Conservation (phyloP, 2,888 invertebrate genomes). For the Papilio elwesi region DNA sequence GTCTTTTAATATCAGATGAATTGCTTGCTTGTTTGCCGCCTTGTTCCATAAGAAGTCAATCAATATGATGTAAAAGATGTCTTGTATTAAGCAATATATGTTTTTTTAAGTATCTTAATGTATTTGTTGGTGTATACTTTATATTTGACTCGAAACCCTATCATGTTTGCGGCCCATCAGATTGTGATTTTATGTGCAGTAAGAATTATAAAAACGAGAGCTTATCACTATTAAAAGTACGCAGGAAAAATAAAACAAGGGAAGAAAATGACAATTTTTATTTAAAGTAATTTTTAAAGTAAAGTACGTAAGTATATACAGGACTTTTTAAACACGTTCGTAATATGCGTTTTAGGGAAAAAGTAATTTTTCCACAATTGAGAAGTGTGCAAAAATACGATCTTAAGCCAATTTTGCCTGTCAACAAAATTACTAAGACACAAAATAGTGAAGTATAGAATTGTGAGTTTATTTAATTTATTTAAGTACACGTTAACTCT, state of each 20-base stretch:
- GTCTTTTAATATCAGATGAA: too few species aligned
- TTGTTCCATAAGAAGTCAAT: too few species aligned
- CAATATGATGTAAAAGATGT: too few species aligned
- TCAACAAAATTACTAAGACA: constrained; percentile 81
- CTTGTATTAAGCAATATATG: too few species aligned
- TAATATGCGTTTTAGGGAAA: constrained; percentile 5
- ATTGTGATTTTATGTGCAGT: too few species aligned
- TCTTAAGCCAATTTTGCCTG: constrained; percentile 81
- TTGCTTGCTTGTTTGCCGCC: too few species aligned
- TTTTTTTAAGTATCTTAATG: too few species aligned
- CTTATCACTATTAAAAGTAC: not conserved
- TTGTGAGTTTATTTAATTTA: constrained; percentile 41
- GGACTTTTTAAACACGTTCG: constrained; percentile 17
- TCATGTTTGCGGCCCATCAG: too few species aligned
- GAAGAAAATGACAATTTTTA: constrained; percentile 18
- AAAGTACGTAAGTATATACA: constrained; percentile 34
- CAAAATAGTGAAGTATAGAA: constrained; percentile 45
- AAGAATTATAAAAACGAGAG: too few species aligned
- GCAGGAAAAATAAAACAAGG: constrained; percentile 8
- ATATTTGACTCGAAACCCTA: too few species aligned
- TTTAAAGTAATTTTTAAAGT: constrained; percentile 17
- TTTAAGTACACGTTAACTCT: constrained; percentile 43
- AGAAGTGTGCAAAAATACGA: constrained; percentile 47
- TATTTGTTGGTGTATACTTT: too few species aligned
- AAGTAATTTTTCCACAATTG: not conserved